A percentile compares a stretch with the other conserved stretches of the same genome.
Evolutionary conservation across 2,113 vertebrate genomes (phyloP).

Genomic region (Hypocryptadius cinnamomeus): DNA sequence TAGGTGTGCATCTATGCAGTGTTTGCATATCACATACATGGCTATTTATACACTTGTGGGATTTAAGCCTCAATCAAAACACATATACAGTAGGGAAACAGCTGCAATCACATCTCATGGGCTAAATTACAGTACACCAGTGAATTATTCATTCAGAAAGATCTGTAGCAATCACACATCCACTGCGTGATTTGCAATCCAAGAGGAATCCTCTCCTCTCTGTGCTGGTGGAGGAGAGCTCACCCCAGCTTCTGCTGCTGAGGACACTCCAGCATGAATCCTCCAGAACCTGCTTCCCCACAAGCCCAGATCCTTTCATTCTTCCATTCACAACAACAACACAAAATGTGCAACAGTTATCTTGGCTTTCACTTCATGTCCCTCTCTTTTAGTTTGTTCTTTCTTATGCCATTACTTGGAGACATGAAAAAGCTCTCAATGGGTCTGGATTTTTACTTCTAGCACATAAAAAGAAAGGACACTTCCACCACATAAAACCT

Average conservation of each 20-base stretch:
- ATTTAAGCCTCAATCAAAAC: slow-evolving; percentile 44
- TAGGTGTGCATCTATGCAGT: neutral
- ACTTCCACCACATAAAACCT: neutral
- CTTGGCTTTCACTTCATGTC: neutral
- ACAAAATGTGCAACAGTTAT: neutral
- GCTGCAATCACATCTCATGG: slow-evolving; percentile 53
- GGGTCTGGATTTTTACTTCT: neutral
- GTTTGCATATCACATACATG: neutral
- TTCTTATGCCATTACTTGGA: neutral
- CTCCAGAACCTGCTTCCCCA: neutral
- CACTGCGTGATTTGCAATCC: slow-evolving; percentile 8
- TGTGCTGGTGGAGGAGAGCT: neutral
- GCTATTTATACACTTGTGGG: slow-evolving; percentile 36
- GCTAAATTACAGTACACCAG: slow-evolving; percentile 48
- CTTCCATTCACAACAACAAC: neutral
- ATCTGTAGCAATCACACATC: slow-evolving; percentile 36
- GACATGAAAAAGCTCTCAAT: neutral
- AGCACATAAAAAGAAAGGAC: neutral
- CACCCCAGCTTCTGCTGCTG: neutral
- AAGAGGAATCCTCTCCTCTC: slow-evolving; percentile 25
- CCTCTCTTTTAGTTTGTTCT: neutral
- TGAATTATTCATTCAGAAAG: slow-evolving; percentile 56
- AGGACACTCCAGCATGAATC: neutral
- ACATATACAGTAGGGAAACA: slow-evolving; percentile 41
- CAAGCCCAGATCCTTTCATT: neutral